Percentiles rank a stretch among this genome's conserved stretches.
Conservation (phyloP, 2,888 invertebrate species). For the Morpho helenor region DNA sequence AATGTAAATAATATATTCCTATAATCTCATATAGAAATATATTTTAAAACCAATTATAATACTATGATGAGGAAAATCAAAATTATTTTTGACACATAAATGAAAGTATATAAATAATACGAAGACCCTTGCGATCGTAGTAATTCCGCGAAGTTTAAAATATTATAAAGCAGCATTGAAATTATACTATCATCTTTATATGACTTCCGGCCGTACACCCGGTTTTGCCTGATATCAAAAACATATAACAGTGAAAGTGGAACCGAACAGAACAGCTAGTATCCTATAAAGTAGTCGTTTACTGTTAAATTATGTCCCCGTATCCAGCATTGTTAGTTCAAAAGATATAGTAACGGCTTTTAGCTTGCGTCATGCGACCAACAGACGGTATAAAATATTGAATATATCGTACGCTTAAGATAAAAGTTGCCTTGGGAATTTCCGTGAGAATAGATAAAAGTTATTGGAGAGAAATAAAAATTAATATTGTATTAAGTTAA, state of each 20-base stretch:
- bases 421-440: slow-evolving; percentile 9
- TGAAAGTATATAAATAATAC: no score
- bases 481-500: no score
- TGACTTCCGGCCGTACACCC: slow-evolving; percentile 4
- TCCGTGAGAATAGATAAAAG: slow-evolving; percentile 11
- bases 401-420: slow-evolving; percentile 17
- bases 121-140: no score
- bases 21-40: no score
- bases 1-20: no score
- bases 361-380: slow-evolving; percentile 18
- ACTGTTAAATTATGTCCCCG: slow-evolving; percentile 28
- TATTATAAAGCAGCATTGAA: no score
- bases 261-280: slow-evolving; percentile 14
- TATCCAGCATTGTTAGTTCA: slow-evolving; percentile 21
- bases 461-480: neutral
- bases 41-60: no score
- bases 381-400: slow-evolving; percentile 17
- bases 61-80: no score
- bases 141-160: no score
- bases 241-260: slow-evolving; percentile 12
- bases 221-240: slow-evolving; percentile 2
- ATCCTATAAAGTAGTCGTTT: slow-evolving; percentile 28
- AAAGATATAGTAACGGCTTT: slow-evolving; percentile 20
- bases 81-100: no score
- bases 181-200: no score